A percentile compares a stretch with the other conserved stretches of the same genome.
phyloP scores from a whole-genome alignment of 1,140 invertebrate species.

The Hestina assimilis region DNA sequence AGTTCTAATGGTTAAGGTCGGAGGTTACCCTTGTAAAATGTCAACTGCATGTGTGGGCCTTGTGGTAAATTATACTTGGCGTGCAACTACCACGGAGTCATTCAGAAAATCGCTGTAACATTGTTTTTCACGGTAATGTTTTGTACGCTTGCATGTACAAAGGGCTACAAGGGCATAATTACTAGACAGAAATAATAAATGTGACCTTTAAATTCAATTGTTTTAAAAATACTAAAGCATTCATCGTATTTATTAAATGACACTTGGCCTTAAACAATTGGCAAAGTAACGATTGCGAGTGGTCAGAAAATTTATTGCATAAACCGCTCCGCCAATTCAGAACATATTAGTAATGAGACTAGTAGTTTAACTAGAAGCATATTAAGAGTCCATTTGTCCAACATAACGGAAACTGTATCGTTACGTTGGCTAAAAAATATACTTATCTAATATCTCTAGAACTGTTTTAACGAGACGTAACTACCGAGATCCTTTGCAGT shows the following conservation, averaged over 20 bases:
- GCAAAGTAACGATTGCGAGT: not conserved
- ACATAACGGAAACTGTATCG: no score
- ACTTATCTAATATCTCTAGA: no score
- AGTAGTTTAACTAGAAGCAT: no score
- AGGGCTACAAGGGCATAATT: not conserved
- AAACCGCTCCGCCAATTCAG: no score
- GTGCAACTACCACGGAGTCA: slow-evolving; percentile 37
- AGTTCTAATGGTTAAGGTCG: slow-evolving; percentile 59
- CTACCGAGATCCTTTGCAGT: not conserved
- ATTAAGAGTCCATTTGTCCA: no score
- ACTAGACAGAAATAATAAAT: not conserved
- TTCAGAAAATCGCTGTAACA: slow-evolving; percentile 28
- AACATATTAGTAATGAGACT: no score
- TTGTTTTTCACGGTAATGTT: slow-evolving; percentile 11
- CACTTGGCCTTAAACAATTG: not conserved
- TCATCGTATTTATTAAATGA: not conserved
- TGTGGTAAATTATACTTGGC: slow-evolving; percentile 50
- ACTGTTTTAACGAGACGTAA: not conserved
- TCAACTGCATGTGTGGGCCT: slow-evolving; percentile 33
- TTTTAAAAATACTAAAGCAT: not conserved
- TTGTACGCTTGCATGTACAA: slow-evolving; percentile 15
- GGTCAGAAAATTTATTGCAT: no score
- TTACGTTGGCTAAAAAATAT: no score
- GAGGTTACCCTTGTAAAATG: slow-evolving; percentile 54
- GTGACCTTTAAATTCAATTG: no score